A percentile compares a stretch with the other conserved stretches of the same genome.
Evolutionary conservation across 2,888 invertebrate species (phyloP).

Genomic region (Busseola fusca): DNA sequence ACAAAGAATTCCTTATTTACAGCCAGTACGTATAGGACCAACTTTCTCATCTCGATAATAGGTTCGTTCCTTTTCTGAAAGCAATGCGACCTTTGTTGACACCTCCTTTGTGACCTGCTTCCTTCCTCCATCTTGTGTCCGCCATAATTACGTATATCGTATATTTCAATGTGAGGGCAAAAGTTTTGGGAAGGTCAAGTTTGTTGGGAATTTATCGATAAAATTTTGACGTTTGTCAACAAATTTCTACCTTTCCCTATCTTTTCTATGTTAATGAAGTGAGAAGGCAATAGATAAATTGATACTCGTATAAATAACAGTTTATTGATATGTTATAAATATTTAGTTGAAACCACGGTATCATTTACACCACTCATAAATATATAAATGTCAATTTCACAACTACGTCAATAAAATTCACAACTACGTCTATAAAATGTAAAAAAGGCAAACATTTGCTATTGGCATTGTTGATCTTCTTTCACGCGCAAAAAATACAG

Average conservation of each 20-base stretch:
- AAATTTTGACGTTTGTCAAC: background rate
- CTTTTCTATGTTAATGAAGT: background rate
- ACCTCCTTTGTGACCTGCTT: conserved; percentile 43
- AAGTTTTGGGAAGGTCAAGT: conserved; percentile 24
- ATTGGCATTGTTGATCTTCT: conserved; percentile 6
- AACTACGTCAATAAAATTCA: background rate
- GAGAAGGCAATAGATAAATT: background rate
- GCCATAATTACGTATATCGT: conserved; percentile 38
- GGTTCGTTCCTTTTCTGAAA: conserved; percentile 32
- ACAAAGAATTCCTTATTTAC: conserved; percentile 34
- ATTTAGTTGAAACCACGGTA: background rate
- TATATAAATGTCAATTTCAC: background rate
- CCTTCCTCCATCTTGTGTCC: conserved; percentile 49
- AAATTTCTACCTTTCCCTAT: background rate
- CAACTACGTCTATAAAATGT: background rate
- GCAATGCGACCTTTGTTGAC: conserved; percentile 46
- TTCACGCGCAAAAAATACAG: conserved; percentile 40
- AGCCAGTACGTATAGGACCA: conserved; percentile 16
- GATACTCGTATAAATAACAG: background rate
- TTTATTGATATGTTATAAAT: conserved; percentile 2
- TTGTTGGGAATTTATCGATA: conserved; percentile 3
- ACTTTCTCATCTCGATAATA: conserved; percentile 37
- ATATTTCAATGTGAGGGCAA: conserved; percentile 22
- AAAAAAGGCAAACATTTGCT: conserved; percentile 23
- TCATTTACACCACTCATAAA: background rate